phyloP scores from a whole-genome alignment of 1,140 invertebrate species.

The Pseudomyrmex sp. region DNA sequence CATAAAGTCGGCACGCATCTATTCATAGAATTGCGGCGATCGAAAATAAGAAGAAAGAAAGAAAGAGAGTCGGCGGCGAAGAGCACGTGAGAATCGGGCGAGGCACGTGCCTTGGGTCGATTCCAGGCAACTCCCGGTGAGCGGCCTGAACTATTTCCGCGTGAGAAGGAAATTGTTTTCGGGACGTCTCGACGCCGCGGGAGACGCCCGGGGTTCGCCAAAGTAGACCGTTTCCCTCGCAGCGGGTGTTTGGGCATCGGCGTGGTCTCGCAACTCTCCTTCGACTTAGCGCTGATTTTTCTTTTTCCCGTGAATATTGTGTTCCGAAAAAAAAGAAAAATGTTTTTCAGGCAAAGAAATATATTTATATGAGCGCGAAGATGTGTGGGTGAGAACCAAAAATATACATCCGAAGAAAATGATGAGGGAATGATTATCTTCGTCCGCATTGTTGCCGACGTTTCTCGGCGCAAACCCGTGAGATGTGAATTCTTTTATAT shows the following conservation, averaged over 20 bases:
- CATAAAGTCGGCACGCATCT: slow-evolving; percentile 11
- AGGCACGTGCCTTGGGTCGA: slow-evolving; percentile 73
- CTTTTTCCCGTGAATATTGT: not conserved
- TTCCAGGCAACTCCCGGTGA: slow-evolving; percentile 69
- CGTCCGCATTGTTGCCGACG: not conserved
- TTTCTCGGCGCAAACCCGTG: not conserved
- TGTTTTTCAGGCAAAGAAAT: not conserved
- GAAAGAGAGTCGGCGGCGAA: slow-evolving; percentile 8
- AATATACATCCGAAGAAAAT: not conserved
- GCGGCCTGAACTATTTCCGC: slow-evolving; percentile 78
- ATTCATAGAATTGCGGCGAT: slow-evolving; percentile 6
- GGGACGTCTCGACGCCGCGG: slow-evolving; percentile 72
- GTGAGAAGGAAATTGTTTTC: slow-evolving; percentile 79
- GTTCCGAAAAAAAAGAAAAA: slow-evolving; percentile 12
- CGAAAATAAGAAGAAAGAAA: slow-evolving; percentile 26
- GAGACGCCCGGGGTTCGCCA: slow-evolving; percentile 61
- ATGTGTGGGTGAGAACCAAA: not conserved
- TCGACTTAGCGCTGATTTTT: slow-evolving; percentile 1
- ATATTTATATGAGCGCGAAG: not conserved
- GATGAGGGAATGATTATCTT: not conserved
- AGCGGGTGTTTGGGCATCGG: slow-evolving; percentile 67
- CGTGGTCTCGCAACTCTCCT: slow-evolving; percentile 47
- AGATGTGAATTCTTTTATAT: no score
- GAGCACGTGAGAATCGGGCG: slow-evolving; percentile 44
- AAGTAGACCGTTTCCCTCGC: slow-evolving; percentile 47